Base-by-base conservation (phyloP, 2,113 vertebrate species). In the Platichthys flesus region DNA sequence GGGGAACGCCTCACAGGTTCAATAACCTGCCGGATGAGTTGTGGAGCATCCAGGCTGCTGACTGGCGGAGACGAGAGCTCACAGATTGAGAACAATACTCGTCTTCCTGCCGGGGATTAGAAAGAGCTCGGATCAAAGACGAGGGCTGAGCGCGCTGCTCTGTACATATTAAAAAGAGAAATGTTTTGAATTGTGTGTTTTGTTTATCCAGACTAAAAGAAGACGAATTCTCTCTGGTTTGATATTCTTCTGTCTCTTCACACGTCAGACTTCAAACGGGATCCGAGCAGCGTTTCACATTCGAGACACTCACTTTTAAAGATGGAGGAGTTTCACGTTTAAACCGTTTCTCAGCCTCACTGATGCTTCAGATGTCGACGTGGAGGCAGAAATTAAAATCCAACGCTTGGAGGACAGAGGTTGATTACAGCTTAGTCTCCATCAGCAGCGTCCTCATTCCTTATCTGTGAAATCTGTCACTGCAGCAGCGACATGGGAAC, bases 1-100 rank as follows among this genome's bases (percentile, higher is more conserved):
- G 52, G 80, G 80, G 62, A 59, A 66, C 67, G 71, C 81, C 81
- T 81, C 55, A 21, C 76, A 84, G 81, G 81, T 88, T 81, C 84
- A 83, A 86, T 87, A 81, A 83, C 76, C 84, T 54, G 67, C 80
- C 4, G 71, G 78, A 64, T 67, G 81, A 64, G 62, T 57, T 73
- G 76, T 76, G 7, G 35, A 80, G 81, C 42, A 56, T 68, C 55
- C 56, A 2, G 56, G 49, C 15, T 51, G 71, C 60, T 54, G 81
- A 83, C 71, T 82, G 77, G 74, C 61, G 1, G 74, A 70, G 74
- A 81, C 71, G 69, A 83, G 70, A 72, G 81, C 40, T 10, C 54
- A 67, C 57, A 49, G 62, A 70, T 60, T 59, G 65, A 77, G 77
- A 74, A 79, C 77, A 79, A 66, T 68, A 31, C 61, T 8, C 57